These are phyloP conservation scores for Punctoribates punctum DNA, from an alignment of 2,888 invertebrate species.

Conservation along the genomic window DNA sequence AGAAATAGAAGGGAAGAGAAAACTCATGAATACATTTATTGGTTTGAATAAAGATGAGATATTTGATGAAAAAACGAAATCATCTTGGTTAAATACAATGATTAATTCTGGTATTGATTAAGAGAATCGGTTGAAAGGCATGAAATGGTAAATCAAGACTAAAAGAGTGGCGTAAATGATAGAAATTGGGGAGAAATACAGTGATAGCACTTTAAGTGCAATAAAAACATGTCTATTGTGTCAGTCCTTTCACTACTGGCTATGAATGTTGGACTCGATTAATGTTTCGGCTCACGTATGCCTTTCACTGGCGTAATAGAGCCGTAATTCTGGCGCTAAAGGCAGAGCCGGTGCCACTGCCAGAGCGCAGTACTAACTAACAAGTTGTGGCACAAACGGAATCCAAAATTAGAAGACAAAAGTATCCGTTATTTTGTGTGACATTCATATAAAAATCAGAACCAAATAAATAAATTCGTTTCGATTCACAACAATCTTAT, in stretches of 20 bases:
- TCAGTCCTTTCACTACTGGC: background rate
- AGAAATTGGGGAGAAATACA: background rate
- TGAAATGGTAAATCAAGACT: background rate
- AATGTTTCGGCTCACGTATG: constrained; percentile 16
- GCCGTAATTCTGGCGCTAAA: constrained; percentile 6
- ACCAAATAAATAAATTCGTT: background rate
- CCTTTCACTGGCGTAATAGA: constrained; percentile 5
- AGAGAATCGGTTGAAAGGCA: background rate
- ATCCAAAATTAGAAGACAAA: constrained; percentile 21
- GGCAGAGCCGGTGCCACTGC: background rate
- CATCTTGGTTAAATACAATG: too few relatives aligned
- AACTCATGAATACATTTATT: too few relatives aligned
- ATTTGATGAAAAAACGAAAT: too few relatives aligned
- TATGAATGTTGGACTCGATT: constrained; percentile 4
- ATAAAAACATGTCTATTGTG: constrained; percentile 15
- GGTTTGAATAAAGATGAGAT: too few relatives aligned
- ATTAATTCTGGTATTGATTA: background rate
- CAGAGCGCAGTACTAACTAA: constrained; percentile 7
- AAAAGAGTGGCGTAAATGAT: constrained; percentile 17
- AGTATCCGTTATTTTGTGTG: constrained; percentile 22
- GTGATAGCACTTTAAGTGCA: constrained; percentile 1
- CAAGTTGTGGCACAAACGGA: constrained; percentile 5
- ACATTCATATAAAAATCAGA: constrained; percentile 16
- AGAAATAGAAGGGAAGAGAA: too few relatives aligned
- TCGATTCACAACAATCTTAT: too few relatives aligned